Evolutionary conservation across 2,113 vertebrate genomes (phyloP), one percentile per base, ranked within the genome.

Genomic region (Neofelis nebulosa): DNA sequence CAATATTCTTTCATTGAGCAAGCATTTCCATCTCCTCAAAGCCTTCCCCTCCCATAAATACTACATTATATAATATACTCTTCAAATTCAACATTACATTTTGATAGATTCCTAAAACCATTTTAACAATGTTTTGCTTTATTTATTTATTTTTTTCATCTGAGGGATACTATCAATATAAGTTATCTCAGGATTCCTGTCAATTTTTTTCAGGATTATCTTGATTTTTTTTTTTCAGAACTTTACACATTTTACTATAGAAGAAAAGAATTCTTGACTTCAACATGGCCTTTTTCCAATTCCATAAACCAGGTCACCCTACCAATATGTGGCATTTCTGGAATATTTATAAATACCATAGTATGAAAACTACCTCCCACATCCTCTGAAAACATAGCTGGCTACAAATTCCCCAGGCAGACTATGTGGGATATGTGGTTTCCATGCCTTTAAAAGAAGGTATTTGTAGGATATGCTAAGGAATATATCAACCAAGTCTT

Each of bases 261-360:
- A 29, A 27, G 21, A 81, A 61, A 96, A 82, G 12, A 82, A 71
- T 71, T 57, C 57, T 76, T 94, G 50, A 33, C 8, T 94, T 95
- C 83, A 87, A 66, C n/a, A 57, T 69, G 57, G 79, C 29, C 69
- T 14, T 87, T 91, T 90, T 38, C 69, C 73, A 85, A 63, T 92
- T 96, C 74, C 61, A 89, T 78, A 92, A 96, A 90, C 41, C 29
- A 78, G 15, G 27, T 55, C 33, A 79, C 45, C 41, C 65, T 73
- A 76, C 87, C 41, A 65, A 80, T 11, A 71, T 23, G 80, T 92
- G 76, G 91, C 45, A 96, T 96, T 97, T 84, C 66, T 93, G 14
- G 55, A 87, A 76, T 86, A 93, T 93, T 98, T 97, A 85, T 93
- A 89, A 94, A 96, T 88, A 69, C 55, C 52, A 80, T 45, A 94